Conservation (phyloP, 2,113 vertebrate species). For the Heterotilapia buettikoferi region DNA sequence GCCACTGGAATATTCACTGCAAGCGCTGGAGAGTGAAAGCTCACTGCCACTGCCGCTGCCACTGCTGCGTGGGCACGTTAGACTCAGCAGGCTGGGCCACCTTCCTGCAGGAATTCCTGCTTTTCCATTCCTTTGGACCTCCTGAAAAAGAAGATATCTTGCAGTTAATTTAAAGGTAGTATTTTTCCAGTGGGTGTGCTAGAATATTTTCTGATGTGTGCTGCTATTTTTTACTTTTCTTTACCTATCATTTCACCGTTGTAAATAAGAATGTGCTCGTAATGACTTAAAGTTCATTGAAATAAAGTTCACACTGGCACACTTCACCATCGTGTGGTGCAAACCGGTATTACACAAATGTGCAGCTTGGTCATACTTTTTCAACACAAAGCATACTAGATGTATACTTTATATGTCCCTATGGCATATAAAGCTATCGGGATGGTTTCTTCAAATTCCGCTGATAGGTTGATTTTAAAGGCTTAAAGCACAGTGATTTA, state of each 20-base stretch:
- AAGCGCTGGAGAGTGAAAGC: slow-evolving; percentile 82
- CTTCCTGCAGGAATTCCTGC: slow-evolving; percentile 68
- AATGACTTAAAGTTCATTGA: not conserved
- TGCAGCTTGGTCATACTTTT: not conserved
- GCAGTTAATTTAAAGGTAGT: not conserved
- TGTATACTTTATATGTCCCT: not conserved
- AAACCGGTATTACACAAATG: not conserved
- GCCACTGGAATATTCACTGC: slow-evolving; percentile 86
- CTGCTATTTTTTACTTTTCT: not conserved
- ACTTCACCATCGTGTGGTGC: not conserved
- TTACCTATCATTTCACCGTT: not conserved
- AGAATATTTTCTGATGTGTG: not conserved
- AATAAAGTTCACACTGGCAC: not conserved
- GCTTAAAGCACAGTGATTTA: not conserved
- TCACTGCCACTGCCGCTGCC: slow-evolving; percentile 82
- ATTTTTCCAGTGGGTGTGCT: not conserved
- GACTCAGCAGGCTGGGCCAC: slow-evolving; percentile 74
- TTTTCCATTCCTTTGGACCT: slow-evolving; percentile 78
- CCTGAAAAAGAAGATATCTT: slow-evolving; percentile 63
- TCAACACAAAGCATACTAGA: not conserved
- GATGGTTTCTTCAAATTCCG: not conserved
- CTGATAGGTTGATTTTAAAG: not conserved
- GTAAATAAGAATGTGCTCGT: not conserved
- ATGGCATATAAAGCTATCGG: not conserved
- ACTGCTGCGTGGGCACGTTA: slow-evolving; percentile 79